Base-by-base conservation (phyloP, 2,113 vertebrate species). In the Collichthys lucidus region DNA sequence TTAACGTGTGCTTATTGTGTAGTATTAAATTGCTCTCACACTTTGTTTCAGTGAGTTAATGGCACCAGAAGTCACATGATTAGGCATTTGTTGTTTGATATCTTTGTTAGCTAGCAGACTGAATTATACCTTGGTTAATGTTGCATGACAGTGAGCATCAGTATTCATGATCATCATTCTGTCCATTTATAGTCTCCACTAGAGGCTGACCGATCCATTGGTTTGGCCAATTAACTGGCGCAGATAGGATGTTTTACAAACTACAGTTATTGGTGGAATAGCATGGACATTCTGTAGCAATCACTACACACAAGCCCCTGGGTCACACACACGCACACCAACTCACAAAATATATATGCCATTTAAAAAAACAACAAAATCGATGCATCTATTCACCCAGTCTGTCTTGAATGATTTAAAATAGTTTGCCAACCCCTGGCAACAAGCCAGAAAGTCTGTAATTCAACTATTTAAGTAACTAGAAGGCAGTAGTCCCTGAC, bases 111-210 rank as follows among this genome's bases (percentile, higher is more conserved):
- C 29, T 52, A 50, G 31, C 55, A 11, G 11, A 7, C 79, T 83
- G 60, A 47, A 31, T 80, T 50, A 24, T 65, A 17, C 44, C 17
- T 4, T 53, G 2, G 61, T 64, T 67, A 77, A 72, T 77, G 3
- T 19, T 63, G 53, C 72, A 62, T 88, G 46, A 56, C 56, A 44
- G 49, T 11, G 3, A 29, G 19, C 47, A 59, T 67, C 40, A 52
- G 49, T 77, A 60, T 55, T 84, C 10, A 29, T 47, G 7, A 65
- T 26, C 52, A 20, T 74, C 46, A 72, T 76, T 67, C 16, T 35
- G 17, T 63, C 57, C 1, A 59, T 64, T 64, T 44, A 31, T 24
- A 47, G 42, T 9, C 19, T 55, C 2, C 47, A 22, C 0, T 47
- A 29, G 52, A 31, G 35, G 35, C 6, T 40, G 7, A 40, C 35